These are phyloP conservation scores for Melipona beecheii DNA, from an alignment of 2,888 invertebrate species.

Conservation along the genomic window DNA sequence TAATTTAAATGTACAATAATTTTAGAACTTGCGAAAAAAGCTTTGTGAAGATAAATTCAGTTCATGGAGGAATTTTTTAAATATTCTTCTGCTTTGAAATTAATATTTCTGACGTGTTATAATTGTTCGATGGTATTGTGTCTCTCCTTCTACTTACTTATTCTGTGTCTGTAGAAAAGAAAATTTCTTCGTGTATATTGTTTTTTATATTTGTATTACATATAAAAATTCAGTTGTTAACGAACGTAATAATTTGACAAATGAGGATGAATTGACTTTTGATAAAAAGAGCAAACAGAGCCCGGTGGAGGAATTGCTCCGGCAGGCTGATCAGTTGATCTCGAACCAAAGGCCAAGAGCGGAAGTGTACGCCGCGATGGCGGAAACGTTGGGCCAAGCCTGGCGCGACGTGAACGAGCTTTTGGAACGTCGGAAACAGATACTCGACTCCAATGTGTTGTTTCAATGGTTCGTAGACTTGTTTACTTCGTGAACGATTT, in stretches of 20 bases:
- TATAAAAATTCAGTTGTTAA: no score
- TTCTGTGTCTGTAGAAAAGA: neutral
- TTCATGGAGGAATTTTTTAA: no score
- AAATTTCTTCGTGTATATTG: neutral
- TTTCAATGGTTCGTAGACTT: constrained; percentile 87
- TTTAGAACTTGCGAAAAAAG: no score
- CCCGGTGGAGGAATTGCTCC: constrained; percentile 93
- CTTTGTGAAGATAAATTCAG: no score
- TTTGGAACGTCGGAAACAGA: constrained; percentile 90
- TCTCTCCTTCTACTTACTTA: neutral
- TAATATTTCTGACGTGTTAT: neutral
- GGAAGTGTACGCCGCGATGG: constrained; percentile 95
- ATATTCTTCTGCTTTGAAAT: no score
- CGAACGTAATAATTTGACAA: no score
- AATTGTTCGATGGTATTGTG: neutral
- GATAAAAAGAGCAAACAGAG: constrained; percentile 91
- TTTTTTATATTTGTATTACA: neutral
- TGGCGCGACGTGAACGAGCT: constrained; percentile 94
- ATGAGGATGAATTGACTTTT: neutral
- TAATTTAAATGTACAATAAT: no score
- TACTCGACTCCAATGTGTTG: constrained; percentile 91
- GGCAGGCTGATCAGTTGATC: constrained; percentile 94
- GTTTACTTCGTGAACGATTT: neutral
- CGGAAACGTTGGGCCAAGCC: constrained; percentile 89
- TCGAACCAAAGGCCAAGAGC: constrained; percentile 90